A percentile compares a stretch with the other conserved stretches of the same genome.
phyloP scores from a whole-genome alignment of 2,797 vertebrate species.

The Microtus agrestis region DNA sequence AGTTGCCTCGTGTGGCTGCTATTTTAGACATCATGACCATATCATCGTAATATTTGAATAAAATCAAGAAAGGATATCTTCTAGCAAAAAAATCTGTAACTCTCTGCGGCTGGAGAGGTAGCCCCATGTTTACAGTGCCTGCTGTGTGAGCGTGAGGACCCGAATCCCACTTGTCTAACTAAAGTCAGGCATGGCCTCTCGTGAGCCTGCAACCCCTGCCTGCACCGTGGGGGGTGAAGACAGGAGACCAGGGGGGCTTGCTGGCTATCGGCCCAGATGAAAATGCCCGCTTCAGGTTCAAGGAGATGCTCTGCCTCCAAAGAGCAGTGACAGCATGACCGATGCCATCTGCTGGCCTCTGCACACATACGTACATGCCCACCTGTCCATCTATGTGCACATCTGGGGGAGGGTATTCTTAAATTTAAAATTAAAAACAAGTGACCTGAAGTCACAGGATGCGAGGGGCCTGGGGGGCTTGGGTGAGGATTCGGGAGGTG shows the following conservation, averaged over 20 bases:
- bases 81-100: not conserved
- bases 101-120: not conserved
- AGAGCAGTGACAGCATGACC: not conserved
- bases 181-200: not conserved
- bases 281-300: not conserved
- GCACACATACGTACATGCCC: not conserved
- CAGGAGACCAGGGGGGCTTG: not conserved
- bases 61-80: not conserved
- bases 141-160: not conserved
- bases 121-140: not conserved
- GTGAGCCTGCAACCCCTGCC: not conserved
- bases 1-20: not conserved
- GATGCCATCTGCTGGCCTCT: not conserved
- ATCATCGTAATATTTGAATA: not conserved
- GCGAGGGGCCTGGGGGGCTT: not conserved
- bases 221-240: not conserved
- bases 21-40: not conserved
- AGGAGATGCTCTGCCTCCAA: not conserved
- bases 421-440: not conserved
- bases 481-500: not conserved
- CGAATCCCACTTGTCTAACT: not conserved
- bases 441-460: not conserved
- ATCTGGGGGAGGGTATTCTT: not conserved
- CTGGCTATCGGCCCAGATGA: not conserved
- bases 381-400: not conserved